phyloP scores from a whole-genome alignment of 2,113 vertebrate species.

The Crotalus tigris region DNA sequence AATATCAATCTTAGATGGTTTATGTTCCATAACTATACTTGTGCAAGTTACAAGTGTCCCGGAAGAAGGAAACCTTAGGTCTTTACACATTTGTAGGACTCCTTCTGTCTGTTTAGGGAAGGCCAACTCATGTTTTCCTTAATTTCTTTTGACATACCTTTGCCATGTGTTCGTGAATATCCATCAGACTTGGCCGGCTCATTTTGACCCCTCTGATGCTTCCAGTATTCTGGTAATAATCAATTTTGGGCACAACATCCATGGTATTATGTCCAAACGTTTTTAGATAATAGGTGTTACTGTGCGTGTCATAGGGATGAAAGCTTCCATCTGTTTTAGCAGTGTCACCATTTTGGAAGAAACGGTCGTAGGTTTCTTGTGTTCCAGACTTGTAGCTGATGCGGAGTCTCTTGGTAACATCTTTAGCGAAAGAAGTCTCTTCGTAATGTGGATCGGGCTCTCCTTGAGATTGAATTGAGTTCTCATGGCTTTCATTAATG shows the following conservation, averaged over 20 bases:
- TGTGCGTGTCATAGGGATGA: constrained; percentile 76
- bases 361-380: constrained; percentile 69
- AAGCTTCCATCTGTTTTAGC: constrained; percentile 76
- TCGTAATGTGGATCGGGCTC: constrained; percentile 83
- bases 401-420: constrained; percentile 67
- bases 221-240: constrained; percentile 93
- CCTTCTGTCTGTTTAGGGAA: not conserved
- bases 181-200: constrained; percentile 87
- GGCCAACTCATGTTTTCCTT: not conserved
- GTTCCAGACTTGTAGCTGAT: constrained; percentile 71
- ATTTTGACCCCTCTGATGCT: constrained; percentile 87
- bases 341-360: constrained; percentile 70
- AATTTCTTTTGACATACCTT: constrained; percentile 77
- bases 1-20: not conserved
- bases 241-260: constrained; percentile 88
- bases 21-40: not conserved
- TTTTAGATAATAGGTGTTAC: constrained; percentile 77
- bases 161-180: constrained; percentile 91
- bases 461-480: constrained; percentile 52
- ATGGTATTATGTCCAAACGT: constrained; percentile 94
- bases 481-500: constrained; percentile 67
- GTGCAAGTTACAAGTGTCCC: not conserved
- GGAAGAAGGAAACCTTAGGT: not conserved
- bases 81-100: not conserved
- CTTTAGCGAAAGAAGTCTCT: constrained; percentile 79